Conservation (phyloP, 2,797 vertebrate species). For the Melanotaenia boesemani region DNA sequence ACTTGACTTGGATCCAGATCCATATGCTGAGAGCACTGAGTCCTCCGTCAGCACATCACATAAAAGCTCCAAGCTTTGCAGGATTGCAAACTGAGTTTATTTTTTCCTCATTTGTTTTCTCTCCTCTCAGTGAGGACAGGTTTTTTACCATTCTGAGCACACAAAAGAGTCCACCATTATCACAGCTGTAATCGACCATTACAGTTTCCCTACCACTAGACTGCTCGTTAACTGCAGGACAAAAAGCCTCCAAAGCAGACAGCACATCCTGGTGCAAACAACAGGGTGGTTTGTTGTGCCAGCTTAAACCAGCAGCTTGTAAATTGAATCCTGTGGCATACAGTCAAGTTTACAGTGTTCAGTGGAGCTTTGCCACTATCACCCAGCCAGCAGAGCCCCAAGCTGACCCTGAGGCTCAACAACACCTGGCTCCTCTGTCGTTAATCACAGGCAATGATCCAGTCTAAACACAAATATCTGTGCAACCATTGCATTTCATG, state of each 20-base stretch:
- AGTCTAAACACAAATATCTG: conserved; percentile 56
- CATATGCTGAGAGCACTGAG: conserved; percentile 52
- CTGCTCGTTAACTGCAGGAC: conserved; percentile 75
- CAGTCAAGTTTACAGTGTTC: conserved; percentile 74
- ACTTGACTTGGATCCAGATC: conserved; percentile 66
- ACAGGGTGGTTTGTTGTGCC: conserved; percentile 61
- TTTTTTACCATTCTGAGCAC: conserved; percentile 61
- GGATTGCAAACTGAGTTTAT: conserved; percentile 63
- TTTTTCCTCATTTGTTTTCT: conserved; percentile 73
- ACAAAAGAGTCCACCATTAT: conserved; percentile 75
- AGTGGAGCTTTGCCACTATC: conserved; percentile 70
- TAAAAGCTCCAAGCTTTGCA: conserved; percentile 68
- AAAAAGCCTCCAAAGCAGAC: conserved; percentile 70
- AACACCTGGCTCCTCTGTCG: conserved; percentile 71
- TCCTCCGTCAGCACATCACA: conserved; percentile 67
- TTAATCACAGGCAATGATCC: conserved; percentile 65
- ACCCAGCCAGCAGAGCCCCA: conserved; percentile 64
- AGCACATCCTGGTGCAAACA: conserved; percentile 70
- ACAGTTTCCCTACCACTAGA: conserved; percentile 64
- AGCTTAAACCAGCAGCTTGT: conserved; percentile 80
- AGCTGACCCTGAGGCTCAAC: conserved; percentile 69
- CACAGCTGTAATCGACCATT: conserved; percentile 76
- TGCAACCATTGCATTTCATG: conserved; percentile 37
- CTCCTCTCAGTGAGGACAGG: conserved; percentile 58
- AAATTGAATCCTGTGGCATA: conserved; percentile 80